Evolutionary conservation across 2,888 invertebrate genomes (phyloP).

Genomic region (Noctua janthe): DNA sequence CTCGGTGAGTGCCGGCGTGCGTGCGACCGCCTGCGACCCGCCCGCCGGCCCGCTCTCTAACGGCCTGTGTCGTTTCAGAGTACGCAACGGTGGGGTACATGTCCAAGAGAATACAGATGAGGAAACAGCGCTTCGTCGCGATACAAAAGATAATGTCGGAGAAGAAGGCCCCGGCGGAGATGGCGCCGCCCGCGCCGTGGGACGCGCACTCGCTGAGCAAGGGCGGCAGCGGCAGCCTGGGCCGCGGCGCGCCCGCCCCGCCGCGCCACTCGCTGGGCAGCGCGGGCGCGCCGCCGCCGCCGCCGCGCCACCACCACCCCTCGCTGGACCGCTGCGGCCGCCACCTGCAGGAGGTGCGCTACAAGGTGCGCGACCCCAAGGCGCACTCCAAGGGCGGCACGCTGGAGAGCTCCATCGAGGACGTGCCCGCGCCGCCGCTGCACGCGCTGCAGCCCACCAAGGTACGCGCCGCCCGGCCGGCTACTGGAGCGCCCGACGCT

Average conservation of each 20-base stretch:
- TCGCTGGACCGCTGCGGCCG: slow-evolving; percentile 44
- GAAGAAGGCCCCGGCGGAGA: slow-evolving; percentile 95
- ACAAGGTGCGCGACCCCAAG: slow-evolving; percentile 97
- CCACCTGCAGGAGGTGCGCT: slow-evolving; percentile 95
- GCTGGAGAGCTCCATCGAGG: slow-evolving; percentile 94
- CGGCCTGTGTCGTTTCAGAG: slow-evolving; percentile 90
- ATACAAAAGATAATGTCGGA: slow-evolving; percentile 97
- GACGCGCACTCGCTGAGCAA: slow-evolving; percentile 92
- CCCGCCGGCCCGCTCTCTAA: background rate
- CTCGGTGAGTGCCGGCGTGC: slow-evolving; percentile 91
- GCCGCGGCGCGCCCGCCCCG: slow-evolving; percentile 82
- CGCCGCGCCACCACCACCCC: slow-evolving; percentile 47
- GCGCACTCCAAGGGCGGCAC: slow-evolving; percentile 97
- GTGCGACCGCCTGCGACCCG: background rate
- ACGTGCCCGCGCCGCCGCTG: slow-evolving; percentile 90
- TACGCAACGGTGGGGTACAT: slow-evolving; percentile 99
- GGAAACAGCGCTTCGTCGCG: slow-evolving; percentile 96
- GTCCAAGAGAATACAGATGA: slow-evolving; percentile 98
- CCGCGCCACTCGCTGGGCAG: slow-evolving; percentile 66
- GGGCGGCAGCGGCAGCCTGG: slow-evolving; percentile 94
- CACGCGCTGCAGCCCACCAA: slow-evolving; percentile 95
- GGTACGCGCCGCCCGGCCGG: slow-evolving; percentile 71
- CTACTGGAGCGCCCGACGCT: background rate
- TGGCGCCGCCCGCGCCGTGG: slow-evolving; percentile 90
- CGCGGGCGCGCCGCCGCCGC: slow-evolving; percentile 81